A percentile compares a stretch with the other conserved stretches of the same genome.
phyloP scores from a whole-genome alignment of 2,888 invertebrate genomes.

The Andrena chrysosceles region DNA sequence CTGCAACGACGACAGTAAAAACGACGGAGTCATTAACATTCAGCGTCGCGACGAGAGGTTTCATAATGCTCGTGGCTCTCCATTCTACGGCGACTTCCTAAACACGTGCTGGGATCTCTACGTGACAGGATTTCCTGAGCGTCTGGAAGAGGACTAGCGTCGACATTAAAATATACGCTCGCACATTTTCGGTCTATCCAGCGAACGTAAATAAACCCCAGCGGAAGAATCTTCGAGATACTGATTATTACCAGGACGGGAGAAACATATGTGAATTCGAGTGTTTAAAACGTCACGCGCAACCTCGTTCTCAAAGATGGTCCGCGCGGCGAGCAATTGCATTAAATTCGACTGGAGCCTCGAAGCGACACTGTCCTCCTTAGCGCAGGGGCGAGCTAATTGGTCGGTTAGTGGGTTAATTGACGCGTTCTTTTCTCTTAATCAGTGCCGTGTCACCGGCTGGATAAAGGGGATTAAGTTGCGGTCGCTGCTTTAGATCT shows the following conservation, averaged over 20 bases:
- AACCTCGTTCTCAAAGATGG: neutral
- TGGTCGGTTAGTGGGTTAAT: slow-evolving; percentile 52
- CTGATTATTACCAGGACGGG: neutral
- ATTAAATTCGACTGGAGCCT: slow-evolving; percentile 7
- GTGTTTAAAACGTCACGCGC: neutral
- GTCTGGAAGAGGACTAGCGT: neutral
- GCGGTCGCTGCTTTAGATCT: slow-evolving; percentile 41
- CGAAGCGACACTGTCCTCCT: slow-evolving; percentile 32
- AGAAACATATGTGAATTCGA: neutral
- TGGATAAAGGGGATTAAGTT: slow-evolving; percentile 46
- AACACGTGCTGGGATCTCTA: slow-evolving; percentile 63
- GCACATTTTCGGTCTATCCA: slow-evolving; percentile 40
- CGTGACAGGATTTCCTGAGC: slow-evolving; percentile 56
- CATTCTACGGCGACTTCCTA: slow-evolving; percentile 62
- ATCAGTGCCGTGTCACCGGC: slow-evolving; percentile 26
- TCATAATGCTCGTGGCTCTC: slow-evolving; percentile 65
- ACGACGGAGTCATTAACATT: slow-evolving; percentile 70
- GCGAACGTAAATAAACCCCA: slow-evolving; percentile 32
- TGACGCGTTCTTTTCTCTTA: slow-evolving; percentile 44
- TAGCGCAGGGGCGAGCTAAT: slow-evolving; percentile 40
- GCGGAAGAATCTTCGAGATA: neutral
- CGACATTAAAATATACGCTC: slow-evolving; percentile 56
- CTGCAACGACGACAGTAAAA: slow-evolving; percentile 51
- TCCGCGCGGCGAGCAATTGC: neutral
- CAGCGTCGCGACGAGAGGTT: slow-evolving; percentile 66